These are phyloP conservation scores for Colaptes auratus DNA, from an alignment of 2,113 vertebrate genomes.

Conservation along the genomic window DNA sequence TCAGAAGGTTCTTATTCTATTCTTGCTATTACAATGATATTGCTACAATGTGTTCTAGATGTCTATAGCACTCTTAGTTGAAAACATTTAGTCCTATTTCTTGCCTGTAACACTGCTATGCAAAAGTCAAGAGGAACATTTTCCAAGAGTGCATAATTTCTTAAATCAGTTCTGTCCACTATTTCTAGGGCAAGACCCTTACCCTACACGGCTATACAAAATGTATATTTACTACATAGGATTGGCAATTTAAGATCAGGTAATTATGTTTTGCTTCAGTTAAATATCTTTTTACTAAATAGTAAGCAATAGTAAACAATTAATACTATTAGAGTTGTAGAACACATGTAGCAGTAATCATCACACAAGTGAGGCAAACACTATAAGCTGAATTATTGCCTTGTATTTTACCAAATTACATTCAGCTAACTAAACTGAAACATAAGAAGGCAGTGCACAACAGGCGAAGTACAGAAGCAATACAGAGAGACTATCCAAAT, in stretches of 20 bases:
- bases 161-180: background rate
- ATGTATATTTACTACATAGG: background rate
- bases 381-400: background rate
- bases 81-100: background rate
- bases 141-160: background rate
- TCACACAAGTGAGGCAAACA: background rate
- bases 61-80: rapidly evolving
- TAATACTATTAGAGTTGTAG: background rate
- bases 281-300: background rate
- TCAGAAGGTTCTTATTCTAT: no score
- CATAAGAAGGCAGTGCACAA: background rate
- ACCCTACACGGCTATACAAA: no score
- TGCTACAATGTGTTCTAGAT: rapidly evolving
- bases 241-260: background rate
- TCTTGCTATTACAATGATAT: background rate
- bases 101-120: background rate
- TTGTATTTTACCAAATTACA: background rate
- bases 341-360: background rate
- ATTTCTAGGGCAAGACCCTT: background rate
- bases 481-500: background rate
- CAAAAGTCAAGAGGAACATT: background rate
- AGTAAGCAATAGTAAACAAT: no score
- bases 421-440: background rate
- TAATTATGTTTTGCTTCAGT: background rate
- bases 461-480: background rate